These are phyloP conservation scores for Beris chalybata DNA, from an alignment of 2,888 invertebrate species.

Conservation along the genomic window DNA sequence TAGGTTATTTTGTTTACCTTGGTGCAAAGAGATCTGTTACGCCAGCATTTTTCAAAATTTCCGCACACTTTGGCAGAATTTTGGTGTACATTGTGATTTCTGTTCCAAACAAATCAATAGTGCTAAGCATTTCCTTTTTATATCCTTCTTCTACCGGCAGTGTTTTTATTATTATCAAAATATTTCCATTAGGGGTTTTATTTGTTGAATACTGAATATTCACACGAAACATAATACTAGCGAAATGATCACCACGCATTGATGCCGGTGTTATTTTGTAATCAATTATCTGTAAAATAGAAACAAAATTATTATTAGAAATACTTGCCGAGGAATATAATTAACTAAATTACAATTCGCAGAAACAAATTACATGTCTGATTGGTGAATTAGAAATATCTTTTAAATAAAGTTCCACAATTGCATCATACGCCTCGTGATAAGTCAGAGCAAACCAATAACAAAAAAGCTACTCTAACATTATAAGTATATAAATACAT, in stretches of 20 bases:
- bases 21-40: constrained; percentile 2
- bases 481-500: no score
- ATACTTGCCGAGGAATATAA: no score
- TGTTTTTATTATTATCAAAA: constrained; percentile 14
- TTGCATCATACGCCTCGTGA: no score
- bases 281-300: constrained; percentile 5
- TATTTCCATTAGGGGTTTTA: background rate
- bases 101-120: constrained; percentile 1
- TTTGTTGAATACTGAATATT: background rate
- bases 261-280: constrained; percentile 17
- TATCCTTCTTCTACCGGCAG: constrained; percentile 9
- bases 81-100: constrained; percentile 20
- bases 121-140: constrained; percentile 20
- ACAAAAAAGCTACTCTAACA: no score
- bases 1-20: background rate
- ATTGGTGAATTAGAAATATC: no score
- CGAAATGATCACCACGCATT: constrained; percentile 17
- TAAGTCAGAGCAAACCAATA: no score
- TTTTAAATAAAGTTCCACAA: no score
- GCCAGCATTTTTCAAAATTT: background rate
- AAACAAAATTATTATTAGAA: no score
- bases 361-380: no score
- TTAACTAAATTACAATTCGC: no score
- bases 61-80: constrained; percentile 1
- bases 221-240: constrained; percentile 25